A percentile compares a stretch with the other conserved stretches of the same genome.
Conservation (phyloP, 2,888 invertebrate species). For the Hipparchia semele region DNA sequence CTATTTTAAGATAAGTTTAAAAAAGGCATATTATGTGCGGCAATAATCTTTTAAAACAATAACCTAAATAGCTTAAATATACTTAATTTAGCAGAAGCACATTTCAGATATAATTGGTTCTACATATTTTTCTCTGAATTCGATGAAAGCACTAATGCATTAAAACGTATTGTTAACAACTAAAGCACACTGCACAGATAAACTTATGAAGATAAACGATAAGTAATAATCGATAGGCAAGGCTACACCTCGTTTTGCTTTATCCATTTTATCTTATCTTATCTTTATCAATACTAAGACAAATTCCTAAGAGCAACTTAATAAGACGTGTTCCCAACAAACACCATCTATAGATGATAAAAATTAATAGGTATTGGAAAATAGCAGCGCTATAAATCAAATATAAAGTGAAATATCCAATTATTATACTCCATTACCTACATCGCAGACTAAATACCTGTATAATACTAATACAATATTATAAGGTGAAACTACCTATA, state of each 20-base stretch:
- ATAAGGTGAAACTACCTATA: neutral
- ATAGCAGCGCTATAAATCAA: neutral
- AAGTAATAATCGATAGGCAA: constrained; percentile 12
- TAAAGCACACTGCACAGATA: constrained; percentile 1
- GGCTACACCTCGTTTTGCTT: neutral
- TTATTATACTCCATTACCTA: constrained; percentile 30
- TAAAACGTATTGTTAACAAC: neutral
- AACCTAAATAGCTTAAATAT: neutral
- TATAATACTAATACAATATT: too few relatives aligned
- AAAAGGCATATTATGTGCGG: too few relatives aligned
- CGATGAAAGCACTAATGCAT: neutral
- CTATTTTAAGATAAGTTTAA: too few relatives aligned
- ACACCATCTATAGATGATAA: neutral
- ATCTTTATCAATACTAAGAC: neutral
- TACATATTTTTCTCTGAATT: neutral
- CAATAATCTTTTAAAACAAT: too few relatives aligned
- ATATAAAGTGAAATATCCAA: constrained; percentile 21
- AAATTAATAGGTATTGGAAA: neutral
- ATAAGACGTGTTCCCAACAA: too few relatives aligned
- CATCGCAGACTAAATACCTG: constrained; percentile 7
- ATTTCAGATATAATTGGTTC: neutral
- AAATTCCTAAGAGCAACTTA: neutral
- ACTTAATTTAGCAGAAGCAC: neutral
- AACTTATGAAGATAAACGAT: constrained; percentile 14
- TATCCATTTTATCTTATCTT: constrained; percentile 12